Percentiles rank a stretch among this genome's conserved stretches.
Conservation (phyloP, 2,797 vertebrate genomes). For the Paguma larvata region DNA sequence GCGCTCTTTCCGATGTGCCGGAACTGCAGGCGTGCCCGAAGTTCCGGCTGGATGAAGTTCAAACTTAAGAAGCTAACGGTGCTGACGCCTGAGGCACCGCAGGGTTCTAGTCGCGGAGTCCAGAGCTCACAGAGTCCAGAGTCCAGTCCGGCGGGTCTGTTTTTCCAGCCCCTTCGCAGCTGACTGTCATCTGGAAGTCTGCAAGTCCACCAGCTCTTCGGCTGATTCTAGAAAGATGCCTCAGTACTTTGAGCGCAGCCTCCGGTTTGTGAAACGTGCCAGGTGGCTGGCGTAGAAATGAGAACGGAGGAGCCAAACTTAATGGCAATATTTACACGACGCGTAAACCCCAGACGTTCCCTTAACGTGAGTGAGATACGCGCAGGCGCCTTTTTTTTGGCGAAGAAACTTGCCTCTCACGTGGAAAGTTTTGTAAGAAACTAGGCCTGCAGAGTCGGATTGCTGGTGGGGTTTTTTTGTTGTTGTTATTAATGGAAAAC, state of each 20-base stretch:
- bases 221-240: not conserved
- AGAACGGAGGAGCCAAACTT: not conserved
- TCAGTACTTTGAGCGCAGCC: slow-evolving; percentile 13
- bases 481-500: slow-evolving; percentile 73
- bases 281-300: slow-evolving; percentile 44
- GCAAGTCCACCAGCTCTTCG: slow-evolving; percentile 4
- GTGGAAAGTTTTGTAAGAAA: slow-evolving; percentile 73
- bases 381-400: not conserved
- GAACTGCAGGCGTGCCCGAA: not conserved
- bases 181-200: slow-evolving; percentile 34
- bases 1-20: not conserved
- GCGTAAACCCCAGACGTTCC: not conserved
- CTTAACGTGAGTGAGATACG: not conserved
- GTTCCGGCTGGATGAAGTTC: not conserved
- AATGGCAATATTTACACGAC: not conserved
- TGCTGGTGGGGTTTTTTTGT: slow-evolving; percentile 69
- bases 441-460: slow-evolving; percentile 64
- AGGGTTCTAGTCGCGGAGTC: too few species aligned
- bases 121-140: not conserved
- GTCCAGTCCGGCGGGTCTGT: not conserved
- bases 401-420: not conserved
- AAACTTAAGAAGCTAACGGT: not conserved
- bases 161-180: slow-evolving; percentile 26
- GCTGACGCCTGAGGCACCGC: not conserved
- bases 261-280: slow-evolving; percentile 58